These are phyloP conservation scores for Pipistrellus nathusii DNA, from an alignment of 2,797 vertebrate species.

Conservation along the genomic window DNA sequence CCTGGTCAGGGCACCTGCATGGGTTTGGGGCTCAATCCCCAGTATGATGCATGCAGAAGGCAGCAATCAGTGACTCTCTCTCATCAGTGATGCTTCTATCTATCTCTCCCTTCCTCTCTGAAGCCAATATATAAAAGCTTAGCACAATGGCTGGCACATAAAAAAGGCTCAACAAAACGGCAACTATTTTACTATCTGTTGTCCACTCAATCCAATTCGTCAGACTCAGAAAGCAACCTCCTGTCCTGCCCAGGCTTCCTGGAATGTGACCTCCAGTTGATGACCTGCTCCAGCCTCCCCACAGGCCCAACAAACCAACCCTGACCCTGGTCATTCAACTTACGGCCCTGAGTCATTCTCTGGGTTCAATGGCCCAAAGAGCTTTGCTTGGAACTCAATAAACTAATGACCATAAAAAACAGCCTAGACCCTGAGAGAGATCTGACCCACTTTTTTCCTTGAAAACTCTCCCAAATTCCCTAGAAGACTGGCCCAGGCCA, in stretches of 20 bases:
- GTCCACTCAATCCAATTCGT: not conserved
- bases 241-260: not conserved
- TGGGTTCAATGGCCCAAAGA: not conserved
- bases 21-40: no score
- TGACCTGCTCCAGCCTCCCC: not conserved
- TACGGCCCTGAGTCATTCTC: not conserved
- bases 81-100: no score
- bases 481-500: not conserved
- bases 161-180: not conserved
- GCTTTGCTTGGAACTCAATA: not conserved
- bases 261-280: not conserved
- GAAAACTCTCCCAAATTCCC: slow-evolving; percentile 15
- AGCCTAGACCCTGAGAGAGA: not conserved
- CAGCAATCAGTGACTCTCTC: no score
- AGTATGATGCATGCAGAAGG: no score
- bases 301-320: not conserved
- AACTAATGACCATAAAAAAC: not conserved
- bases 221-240: not conserved
- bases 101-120: no score
- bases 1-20: no score
- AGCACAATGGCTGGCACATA: not conserved
- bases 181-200: not conserved
- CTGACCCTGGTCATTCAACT: not conserved
- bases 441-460: not conserved
- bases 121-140: not conserved